Evolutionary conservation across 2,888 invertebrate species (phyloP).

Genomic region (Belgica antarctica): DNA sequence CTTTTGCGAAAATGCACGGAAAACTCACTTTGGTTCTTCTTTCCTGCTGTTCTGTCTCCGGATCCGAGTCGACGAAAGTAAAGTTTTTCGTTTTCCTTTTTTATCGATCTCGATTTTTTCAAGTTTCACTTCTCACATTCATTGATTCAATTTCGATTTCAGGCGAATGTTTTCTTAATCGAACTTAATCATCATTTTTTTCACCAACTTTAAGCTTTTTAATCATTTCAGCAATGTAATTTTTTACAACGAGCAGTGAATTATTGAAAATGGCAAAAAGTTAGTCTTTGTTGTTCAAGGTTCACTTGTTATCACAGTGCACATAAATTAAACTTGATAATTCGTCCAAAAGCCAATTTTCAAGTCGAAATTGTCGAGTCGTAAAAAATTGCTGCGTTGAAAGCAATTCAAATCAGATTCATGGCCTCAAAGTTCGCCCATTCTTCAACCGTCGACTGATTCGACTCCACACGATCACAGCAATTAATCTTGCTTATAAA

Average conservation of each 20-base stretch:
- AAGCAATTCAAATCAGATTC: conserved; percentile 32
- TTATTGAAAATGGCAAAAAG: conserved; percentile 15
- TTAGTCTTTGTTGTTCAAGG: not conserved
- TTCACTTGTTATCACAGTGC: conserved; percentile 10
- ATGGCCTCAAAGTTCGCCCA: conserved; percentile 15
- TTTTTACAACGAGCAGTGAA: conserved; percentile 10
- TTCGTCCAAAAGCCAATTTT: conserved; percentile 4
- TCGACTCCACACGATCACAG: not conserved
- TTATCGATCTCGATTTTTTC: conserved; percentile 12
- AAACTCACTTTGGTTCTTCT: not conserved
- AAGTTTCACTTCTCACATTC: not conserved
- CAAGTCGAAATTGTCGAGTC: too few relatives aligned
- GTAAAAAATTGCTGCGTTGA: not conserved
- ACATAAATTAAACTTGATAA: conserved; percentile 24
- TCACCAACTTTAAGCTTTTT: conserved; percentile 8
- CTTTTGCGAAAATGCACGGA: not conserved
- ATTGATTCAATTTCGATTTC: conserved; percentile 10
- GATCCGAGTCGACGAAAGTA: conserved; percentile 5
- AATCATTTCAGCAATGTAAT: not conserved
- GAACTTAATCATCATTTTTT: conserved; percentile 1
- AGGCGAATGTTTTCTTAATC: conserved; percentile 5
- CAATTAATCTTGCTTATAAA: conserved; percentile 40
- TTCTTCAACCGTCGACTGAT: too few relatives aligned
- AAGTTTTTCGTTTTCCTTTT: conserved; percentile 19
- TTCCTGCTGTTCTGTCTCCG: too few relatives aligned